Evolutionary conservation across 1,140 invertebrate genomes (phyloP), one percentile per base, ranked within the genome.

Genomic region (Pogonomyrmex barbatus): DNA sequence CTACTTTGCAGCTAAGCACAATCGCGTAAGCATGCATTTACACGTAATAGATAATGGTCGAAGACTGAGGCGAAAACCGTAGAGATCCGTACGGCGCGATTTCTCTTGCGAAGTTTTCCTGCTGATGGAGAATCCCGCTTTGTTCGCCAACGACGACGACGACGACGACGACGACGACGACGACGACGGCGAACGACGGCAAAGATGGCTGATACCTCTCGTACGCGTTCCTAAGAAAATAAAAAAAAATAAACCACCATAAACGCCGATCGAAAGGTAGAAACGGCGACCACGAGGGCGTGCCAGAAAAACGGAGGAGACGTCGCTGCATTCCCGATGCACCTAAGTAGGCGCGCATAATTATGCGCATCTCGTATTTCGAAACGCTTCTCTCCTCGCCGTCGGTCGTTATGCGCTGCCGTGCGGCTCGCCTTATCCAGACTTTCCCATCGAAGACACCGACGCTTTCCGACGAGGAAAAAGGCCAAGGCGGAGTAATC

Each of bases 291-390:
- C 47, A 56, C 83, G 65, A 70, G 85, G 89, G 88, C 88, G 89
- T 90, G 89, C 63, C 89, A 90, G 89, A 90, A 90, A 90, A 87
- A 85, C 85, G 70, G 63, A 50, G 81, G 73, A 68, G 42, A 85
- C 86, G 60, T 76, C 86, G 86, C 63, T 90, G 86, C 88, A 90
- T 90, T 90, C 89, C 54, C 81, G 81, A 90, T 90, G 89, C 89
- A 90, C 60, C 62, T 90, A 90, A 90, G 89, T 90, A 90, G 89
- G 89, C 89, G 89, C 86, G 86, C 33, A 87, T 90, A 90, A 90
- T 90, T 90, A 90, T 90, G 88, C 89, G 86, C 89, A 90, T 90
- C 89, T 90, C 88, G 89, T 90, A 87, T 90, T 90, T 90, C 89
- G 89, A 90, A 90, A 90, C 33, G 36, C 50, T 87, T 70, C 73